Percentiles rank a stretch among this genome's conserved stretches.
Conservation (phyloP, 2,113 vertebrate species). For the Hippoglossus stenolepis region DNA sequence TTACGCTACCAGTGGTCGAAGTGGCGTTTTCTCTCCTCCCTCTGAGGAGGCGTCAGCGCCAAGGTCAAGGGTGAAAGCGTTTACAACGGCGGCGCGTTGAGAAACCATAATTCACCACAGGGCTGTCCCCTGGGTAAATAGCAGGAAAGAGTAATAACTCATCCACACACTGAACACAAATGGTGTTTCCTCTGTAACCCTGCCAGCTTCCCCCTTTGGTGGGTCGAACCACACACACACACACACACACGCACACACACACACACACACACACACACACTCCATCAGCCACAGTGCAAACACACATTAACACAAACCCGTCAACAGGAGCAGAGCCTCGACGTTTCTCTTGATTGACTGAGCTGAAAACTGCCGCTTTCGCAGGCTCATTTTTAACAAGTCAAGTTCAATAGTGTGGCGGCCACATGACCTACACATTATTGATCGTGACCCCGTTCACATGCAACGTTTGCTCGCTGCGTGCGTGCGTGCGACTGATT, state of each 20-base stretch:
- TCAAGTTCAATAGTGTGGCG: neutral
- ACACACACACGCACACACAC: conserved; percentile 35
- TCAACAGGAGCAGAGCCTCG: neutral
- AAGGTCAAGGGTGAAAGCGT: conserved; percentile 69
- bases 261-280: conserved; percentile 37
- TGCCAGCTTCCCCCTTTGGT: conserved; percentile 63
- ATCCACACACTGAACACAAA: conserved; percentile 73
- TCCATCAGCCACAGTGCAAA: neutral
- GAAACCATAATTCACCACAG: conserved; percentile 69
- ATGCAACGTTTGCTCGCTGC: neutral
- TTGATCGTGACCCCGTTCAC: neutral
- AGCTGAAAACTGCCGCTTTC: neutral
- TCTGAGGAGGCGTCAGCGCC: neutral
- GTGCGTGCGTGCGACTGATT: neutral
- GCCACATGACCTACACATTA: neutral
- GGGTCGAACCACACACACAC: conserved; percentile 10
- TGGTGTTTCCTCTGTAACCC: conserved; percentile 73
- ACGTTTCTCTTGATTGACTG: neutral
- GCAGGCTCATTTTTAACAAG: neutral
- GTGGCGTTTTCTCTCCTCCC: conserved; percentile 36
- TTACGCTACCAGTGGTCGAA: conserved; percentile 46
- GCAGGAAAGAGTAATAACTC: conserved; percentile 82
- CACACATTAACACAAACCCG: conserved; percentile 25
- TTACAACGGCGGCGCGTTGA: conserved; percentile 54
- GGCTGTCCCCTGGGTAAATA: conserved; percentile 67